Base-by-base conservation (phyloP, 2,888 invertebrate species). In the Stenodema calcarata region DNA sequence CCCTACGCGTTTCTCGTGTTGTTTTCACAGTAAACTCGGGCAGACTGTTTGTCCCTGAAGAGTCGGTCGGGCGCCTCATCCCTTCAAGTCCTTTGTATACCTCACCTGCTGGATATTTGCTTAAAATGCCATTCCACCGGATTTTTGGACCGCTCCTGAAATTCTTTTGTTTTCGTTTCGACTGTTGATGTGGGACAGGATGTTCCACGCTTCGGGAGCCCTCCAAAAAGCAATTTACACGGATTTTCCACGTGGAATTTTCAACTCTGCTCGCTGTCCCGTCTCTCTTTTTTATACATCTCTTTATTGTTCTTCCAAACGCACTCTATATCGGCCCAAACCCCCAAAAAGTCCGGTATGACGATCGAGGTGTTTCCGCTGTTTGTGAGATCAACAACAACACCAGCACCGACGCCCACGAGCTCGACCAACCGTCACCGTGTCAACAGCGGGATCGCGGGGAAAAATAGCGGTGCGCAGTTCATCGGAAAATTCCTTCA, bases 121-220 rank as follows among this genome's bases (percentile, higher is more conserved):
- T 75, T 84, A 84, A 84, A 84, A 84, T 76, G 84, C 47, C 84
- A 73, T 50, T 44, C 47, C 62, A 62, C 62, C 62, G 84, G 84
- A 84, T 84, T 84, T 84, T 84, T 73, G 41, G 16, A 16, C 23
- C 4, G 4, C 42, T 11, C 44, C 1, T 23, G 16, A 28, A 81
- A 28, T 28, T 28, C 28, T 47, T 62, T 30, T 62, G 62, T 50
- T 62, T 81, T 81, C 62, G 62, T 62, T 62, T 62, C 62, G 62
- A 12, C 62, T 62, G 62, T 62, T 62, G 62, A 62, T 50, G 50
- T 50, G 50, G 50, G 50, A 9, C 41, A n/a, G 14, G 16, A 35
- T 11, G 75, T 41, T 2, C n/a, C 16, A n/a, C 28, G 27, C 44
- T 27, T 44, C 78, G 73, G 35, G 73, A 16, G 73, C 35, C 41